phyloP scores from a whole-genome alignment of 2,888 invertebrate species.

The Mechanitis mazaeus region DNA sequence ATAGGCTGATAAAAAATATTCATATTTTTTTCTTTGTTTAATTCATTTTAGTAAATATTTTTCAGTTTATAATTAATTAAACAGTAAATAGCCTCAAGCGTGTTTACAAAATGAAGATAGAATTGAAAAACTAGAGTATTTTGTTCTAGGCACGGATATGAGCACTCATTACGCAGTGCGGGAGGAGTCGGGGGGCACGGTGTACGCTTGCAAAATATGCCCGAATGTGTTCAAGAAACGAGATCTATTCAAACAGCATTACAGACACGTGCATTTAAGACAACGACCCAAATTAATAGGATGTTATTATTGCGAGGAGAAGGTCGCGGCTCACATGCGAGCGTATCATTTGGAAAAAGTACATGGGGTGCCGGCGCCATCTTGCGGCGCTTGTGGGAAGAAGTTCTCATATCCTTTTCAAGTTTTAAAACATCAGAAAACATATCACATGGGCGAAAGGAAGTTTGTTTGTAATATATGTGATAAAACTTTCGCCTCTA shows the following conservation, averaged over 20 bases:
- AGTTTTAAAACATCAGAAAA: conserved; percentile 47
- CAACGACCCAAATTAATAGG: conserved; percentile 40
- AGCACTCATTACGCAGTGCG: conserved; percentile 37
- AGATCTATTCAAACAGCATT: conserved; percentile 50
- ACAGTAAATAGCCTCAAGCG: neutral
- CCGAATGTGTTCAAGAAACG: conserved; percentile 40
- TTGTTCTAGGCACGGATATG: conserved; percentile 44
- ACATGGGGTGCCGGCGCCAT: conserved; percentile 50
- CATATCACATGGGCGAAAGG: conserved; percentile 50
- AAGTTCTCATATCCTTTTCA: conserved; percentile 47
- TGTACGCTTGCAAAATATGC: conserved; percentile 44
- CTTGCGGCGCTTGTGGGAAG: conserved; percentile 50
- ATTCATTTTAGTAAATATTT: too few species aligned
- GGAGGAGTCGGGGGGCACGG: conserved; percentile 26
- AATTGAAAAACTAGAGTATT: conserved; percentile 31
- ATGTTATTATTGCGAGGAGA: conserved; percentile 46
- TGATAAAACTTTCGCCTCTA: conserved; percentile 59
- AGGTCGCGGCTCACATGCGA: conserved; percentile 40
- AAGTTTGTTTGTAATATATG: conserved; percentile 64
- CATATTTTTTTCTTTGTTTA: too few species aligned
- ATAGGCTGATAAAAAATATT: too few species aligned
- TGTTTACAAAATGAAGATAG: conserved; percentile 4
- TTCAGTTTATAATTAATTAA: too few species aligned
- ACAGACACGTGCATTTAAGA: conserved; percentile 49
- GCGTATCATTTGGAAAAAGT: conserved; percentile 48